These are phyloP conservation scores for Thalassoma bifasciatum DNA, from an alignment of 2,113 vertebrate species.

Conservation along the genomic window DNA sequence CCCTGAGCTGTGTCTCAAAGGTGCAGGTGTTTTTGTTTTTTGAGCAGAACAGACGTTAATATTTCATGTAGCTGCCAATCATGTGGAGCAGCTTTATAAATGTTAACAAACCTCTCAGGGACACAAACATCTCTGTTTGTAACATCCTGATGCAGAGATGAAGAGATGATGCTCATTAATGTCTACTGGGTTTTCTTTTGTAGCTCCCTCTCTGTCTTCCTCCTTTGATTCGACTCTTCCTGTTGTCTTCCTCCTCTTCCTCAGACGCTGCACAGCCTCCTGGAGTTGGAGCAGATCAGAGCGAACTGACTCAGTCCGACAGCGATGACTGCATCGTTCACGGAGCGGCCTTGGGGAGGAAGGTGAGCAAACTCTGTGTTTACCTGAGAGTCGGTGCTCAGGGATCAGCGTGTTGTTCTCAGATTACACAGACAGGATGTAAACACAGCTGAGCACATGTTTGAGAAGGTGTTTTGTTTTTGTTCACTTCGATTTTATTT, in stretches of 20 bases:
- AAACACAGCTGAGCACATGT: neutral
- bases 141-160: neutral
- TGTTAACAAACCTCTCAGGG: conserved; percentile 43
- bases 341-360: conserved; percentile 64
- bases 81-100: conserved; percentile 55
- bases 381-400: neutral
- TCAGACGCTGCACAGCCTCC: conserved; percentile 57
- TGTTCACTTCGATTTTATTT: neutral
- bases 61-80: conserved; percentile 57
- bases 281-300: conserved; percentile 62
- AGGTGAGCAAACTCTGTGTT: conserved; percentile 72
- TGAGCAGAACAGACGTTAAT: conserved; percentile 53
- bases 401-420: no score
- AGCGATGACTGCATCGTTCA: conserved; percentile 90
- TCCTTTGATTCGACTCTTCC: neutral
- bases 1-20: neutral
- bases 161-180: neutral
- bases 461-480: neutral
- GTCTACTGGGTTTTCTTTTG: no score
- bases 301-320: conserved; percentile 81
- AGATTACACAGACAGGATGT: neutral
- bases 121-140: neutral
- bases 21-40: neutral
- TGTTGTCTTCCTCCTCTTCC: neutral
- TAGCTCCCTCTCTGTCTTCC: neutral